Percentiles rank a stretch among this genome's conserved stretches.
Evolutionary conservation across 2,888 invertebrate genomes (phyloP).

Genomic region (Acrocera orbiculus): DNA sequence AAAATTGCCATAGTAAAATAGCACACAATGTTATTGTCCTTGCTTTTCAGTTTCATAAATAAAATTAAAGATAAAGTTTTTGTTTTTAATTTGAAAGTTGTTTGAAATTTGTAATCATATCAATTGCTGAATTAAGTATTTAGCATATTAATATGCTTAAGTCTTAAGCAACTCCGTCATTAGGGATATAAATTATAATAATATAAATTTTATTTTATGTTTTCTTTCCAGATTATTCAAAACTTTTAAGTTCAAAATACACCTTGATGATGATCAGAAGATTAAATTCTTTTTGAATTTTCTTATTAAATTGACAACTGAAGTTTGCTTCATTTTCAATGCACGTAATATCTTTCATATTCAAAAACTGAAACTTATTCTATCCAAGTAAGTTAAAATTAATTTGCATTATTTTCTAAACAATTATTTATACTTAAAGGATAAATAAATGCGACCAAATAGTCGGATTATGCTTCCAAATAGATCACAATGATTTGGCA

Average conservation of each 20-base stretch:
- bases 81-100: too few relatives aligned
- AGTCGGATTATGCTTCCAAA: constrained; percentile 25
- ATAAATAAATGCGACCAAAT: constrained; percentile 27
- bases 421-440: constrained; percentile 14
- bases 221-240: constrained; percentile 25
- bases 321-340: constrained; percentile 26
- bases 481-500: constrained; percentile 23
- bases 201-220: constrained; percentile 4
- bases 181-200: not conserved
- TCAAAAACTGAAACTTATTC: constrained; percentile 25
- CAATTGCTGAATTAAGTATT: too few relatives aligned
- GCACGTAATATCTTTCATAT: constrained; percentile 27
- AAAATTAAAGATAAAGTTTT: too few relatives aligned
- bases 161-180: too few relatives aligned
- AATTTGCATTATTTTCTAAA: too few relatives aligned
- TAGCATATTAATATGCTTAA: too few relatives aligned
- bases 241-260: constrained; percentile 26
- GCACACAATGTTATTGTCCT: too few relatives aligned
- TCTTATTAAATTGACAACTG: constrained; percentile 23
- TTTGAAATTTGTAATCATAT: too few relatives aligned
- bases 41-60: too few relatives aligned
- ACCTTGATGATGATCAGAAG: constrained; percentile 26
- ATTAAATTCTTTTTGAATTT: constrained; percentile 26
- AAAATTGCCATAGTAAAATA: too few relatives aligned
- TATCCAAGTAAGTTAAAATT: constrained; percentile 22